Evolutionary conservation across 2,888 invertebrate genomes (phyloP).

Genomic region (Physocephala rufipes): DNA sequence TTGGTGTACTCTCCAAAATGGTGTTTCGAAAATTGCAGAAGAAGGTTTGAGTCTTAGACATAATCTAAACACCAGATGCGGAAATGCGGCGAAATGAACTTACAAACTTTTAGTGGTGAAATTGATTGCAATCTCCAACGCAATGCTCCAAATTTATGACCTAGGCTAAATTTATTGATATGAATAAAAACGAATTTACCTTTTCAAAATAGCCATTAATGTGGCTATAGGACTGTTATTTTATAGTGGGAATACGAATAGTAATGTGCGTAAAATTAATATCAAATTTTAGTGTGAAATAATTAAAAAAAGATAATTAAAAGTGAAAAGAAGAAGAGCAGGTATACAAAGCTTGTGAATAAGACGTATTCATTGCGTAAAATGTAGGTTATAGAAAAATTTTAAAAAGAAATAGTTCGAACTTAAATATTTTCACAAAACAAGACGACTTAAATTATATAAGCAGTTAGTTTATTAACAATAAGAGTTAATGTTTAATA

Average conservation of each 20-base stretch:
- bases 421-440: constrained; percentile 11
- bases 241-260: constrained; percentile 37
- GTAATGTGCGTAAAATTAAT: constrained; percentile 2
- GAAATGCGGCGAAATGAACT: not conserved
- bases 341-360: constrained; percentile 52
- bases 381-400: constrained; percentile 50
- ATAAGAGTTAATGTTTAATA: too few relatives aligned
- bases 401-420: not conserved
- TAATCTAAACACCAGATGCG: not conserved
- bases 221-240: constrained; percentile 88
- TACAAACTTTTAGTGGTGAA: not conserved
- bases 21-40: too few relatives aligned
- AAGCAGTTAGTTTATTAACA: too few relatives aligned
- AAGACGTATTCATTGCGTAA: constrained; percentile 54
- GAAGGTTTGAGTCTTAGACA: not conserved
- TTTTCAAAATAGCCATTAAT: constrained; percentile 93
- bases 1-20: not conserved
- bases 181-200: constrained; percentile 73
- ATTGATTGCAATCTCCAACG: not conserved
- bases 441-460: constrained; percentile 7
- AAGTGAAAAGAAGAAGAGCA: constrained; percentile 51
- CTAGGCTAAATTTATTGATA: not conserved
- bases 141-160: not conserved
- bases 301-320: constrained; percentile 29
- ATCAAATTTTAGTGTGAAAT: constrained; percentile 41